phyloP scores from a whole-genome alignment of 2,888 invertebrate species.

The Pseudoips prasinana region DNA sequence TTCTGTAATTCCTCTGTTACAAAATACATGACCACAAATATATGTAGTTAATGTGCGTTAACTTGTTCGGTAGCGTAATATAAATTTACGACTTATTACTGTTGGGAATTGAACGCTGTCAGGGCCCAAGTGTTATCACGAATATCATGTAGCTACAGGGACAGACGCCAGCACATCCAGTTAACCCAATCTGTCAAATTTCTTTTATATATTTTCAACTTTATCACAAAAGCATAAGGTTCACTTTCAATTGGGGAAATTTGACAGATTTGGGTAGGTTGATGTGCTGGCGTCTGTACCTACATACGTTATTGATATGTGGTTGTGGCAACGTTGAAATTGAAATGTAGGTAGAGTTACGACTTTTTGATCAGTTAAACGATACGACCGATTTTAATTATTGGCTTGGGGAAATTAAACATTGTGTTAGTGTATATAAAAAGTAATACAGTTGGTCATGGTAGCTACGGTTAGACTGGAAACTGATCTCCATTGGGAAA shows the following conservation, averaged over 20 bases:
- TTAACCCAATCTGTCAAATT: too few species aligned
- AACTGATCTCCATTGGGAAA: too few species aligned
- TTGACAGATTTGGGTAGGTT: too few species aligned
- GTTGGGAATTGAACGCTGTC: conserved; percentile 55
- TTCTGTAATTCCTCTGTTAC: background rate
- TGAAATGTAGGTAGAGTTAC: too few species aligned
- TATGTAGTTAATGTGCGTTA: conserved; percentile 21
- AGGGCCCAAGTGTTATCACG: conserved; percentile 36
- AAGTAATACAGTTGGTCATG: too few species aligned
- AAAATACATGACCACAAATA: background rate
- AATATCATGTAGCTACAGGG: conserved; percentile 14
- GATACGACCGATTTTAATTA: background rate
- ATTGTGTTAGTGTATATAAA: background rate
- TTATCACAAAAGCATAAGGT: too few species aligned
- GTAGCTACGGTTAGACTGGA: too few species aligned
- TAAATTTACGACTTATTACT: conserved; percentile 60
- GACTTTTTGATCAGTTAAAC: too few species aligned
- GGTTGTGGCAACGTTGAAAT: background rate
- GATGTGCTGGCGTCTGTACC: too few species aligned
- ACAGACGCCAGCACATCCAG: too few species aligned
- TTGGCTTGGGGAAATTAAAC: background rate
- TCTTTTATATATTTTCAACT: too few species aligned
- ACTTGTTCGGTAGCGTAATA: conserved; percentile 40
- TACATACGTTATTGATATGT: conserved; percentile 18
- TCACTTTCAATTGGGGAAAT: too few species aligned